Base-by-base conservation (phyloP, 2,797 vertebrate species). In the Typhlichthys eigenmanni region DNA sequence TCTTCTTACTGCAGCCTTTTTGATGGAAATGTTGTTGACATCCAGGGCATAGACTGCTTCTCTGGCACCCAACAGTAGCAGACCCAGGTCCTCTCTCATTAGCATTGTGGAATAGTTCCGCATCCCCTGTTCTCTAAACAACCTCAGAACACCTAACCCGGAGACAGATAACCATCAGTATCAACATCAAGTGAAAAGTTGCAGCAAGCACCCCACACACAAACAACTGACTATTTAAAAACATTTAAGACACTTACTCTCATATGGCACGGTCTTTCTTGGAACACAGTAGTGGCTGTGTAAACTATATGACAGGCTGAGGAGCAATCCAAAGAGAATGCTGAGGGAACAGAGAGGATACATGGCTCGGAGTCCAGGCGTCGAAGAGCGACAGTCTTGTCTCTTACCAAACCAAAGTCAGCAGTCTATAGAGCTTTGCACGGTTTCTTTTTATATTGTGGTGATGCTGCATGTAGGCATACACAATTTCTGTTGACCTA, bases 11-110 rank as follows among this genome's bases (percentile, higher is more conserved):
- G 48, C 80, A n/a, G 82, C 69, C 73, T 88, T 83, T 59, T 64
- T 83, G 68, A 71, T 47, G 12, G 88, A 85, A 68, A 94, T 76
- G 71, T 89, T 57, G 47, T 82, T 75, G 65, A 93, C 81, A 76
- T 94, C 89, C 70, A 93, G 85, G 17, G 87, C 92, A 14, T 91
- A 92, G 16, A 94, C 52, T 29, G 89, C 88, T 69, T 94, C 89
- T 78, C 92, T 87, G 47, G 92, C 92, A n/a, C 94, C 92, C 46
- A 89, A 77, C 74, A 94, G 84, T 72, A 93, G 68, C 60, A 86
- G 52, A 1, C 86, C 79, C 4, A 89, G 65, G 71, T 92, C 92
- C 17, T 92, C 89, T 56, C 83, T 86, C 75, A 93, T 75, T 13
- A 93, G 79, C 81, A 93, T 87, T 0, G 89, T 88, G 58, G 93